Evolutionary conservation across 1,140 invertebrate genomes (phyloP), one percentile per base, ranked within the genome.

Genomic region (Metopolophium dirhodum): DNA sequence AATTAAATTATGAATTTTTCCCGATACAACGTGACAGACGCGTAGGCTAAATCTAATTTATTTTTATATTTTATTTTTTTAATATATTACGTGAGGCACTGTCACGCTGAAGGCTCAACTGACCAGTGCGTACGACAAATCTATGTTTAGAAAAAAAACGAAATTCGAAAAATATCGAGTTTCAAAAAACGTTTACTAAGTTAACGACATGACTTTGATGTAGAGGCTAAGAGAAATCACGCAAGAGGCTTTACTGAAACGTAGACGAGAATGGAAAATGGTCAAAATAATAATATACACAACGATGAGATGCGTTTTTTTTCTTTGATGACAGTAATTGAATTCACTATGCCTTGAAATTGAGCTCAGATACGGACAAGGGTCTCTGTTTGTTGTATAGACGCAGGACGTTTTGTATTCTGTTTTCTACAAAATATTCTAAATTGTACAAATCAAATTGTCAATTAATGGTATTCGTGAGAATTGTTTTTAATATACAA

Each of bases 141-240:
- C 23, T 57, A 8, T 23, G 54, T 7, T 23, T 61, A 61, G 57
- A 14, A 68, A 68, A 68, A 54, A 54, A 54, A 54, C 51, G 22
- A 54, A 54, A 54, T 23, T 54, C 20, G 22, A 54, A 51, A 54
- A 54, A 68, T 30, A 68, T 68, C 14, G 30, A 77, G 14, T 77
- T 77, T 77, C 61, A 77, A 77, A 61, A 54, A 77, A 77, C n/a
- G 61, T 77, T 77, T n/a, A 77, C 61, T 77, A 77, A 77, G 61
- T 77, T 68, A 68, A 68, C 30, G 61, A 77, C 11, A n/a, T n/a
- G 14, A 77, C 30, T 77, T 77, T 77, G 61, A 77, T 77, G 30
- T 77, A 77, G 4, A 77, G 14, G n/a, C 61, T 77, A 77, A 77
- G 14, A 77, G 30, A 77, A 77, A 77, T 77, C 61, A 77, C 61